Evolutionary conservation across 2,113 vertebrate species (phyloP).

Genomic region (Notothenia coriiceps): DNA sequence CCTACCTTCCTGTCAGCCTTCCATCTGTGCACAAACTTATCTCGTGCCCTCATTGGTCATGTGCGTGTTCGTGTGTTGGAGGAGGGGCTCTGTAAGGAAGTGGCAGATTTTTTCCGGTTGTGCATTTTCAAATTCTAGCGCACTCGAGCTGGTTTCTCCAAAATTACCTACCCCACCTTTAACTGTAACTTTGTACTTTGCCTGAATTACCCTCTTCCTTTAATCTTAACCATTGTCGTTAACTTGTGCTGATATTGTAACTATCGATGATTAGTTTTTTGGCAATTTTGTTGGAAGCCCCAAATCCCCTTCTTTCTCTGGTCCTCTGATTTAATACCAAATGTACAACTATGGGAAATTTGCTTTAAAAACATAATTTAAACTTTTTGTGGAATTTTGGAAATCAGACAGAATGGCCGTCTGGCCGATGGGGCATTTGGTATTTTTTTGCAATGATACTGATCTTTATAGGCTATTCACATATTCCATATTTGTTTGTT

Average conservation of each 20-base stretch:
- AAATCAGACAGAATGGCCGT: background rate
- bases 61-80: too few species aligned
- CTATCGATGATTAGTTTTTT: background rate
- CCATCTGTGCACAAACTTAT: too few species aligned
- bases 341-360: background rate
- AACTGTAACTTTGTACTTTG: background rate
- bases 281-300: background rate
- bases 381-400: background rate
- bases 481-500: conserved; percentile 2
- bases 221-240: background rate
- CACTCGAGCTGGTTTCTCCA: too few species aligned
- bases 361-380: conserved; percentile 10
- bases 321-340: background rate
- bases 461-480: background rate
- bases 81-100: too few species aligned
- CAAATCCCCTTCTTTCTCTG: background rate
- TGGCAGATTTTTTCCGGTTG: too few species aligned
- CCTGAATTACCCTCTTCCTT: background rate
- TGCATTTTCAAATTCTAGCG: too few species aligned
- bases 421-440: background rate
- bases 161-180: too few species aligned
- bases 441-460: background rate
- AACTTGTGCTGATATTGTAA: background rate
- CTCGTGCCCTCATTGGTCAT: too few species aligned
- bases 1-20: too few species aligned